Evolutionary conservation across 2,888 invertebrate genomes (phyloP), one percentile per base, ranked within the genome.

Genomic region (Dynastes tityus): DNA sequence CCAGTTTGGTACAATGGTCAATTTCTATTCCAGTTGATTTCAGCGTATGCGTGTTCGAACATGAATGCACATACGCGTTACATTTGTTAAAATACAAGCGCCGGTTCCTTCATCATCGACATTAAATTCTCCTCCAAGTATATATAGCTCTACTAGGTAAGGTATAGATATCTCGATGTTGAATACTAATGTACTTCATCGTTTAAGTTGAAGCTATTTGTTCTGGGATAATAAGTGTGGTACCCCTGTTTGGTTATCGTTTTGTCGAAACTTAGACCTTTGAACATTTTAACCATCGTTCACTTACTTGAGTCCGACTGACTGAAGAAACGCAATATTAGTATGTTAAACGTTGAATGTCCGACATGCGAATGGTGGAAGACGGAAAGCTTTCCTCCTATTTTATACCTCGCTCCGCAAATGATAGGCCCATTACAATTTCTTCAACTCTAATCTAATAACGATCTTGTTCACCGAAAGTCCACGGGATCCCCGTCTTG

Each of bases 1-100:
- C 86, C 45, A 85, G 81, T 83, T 87, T 85, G 78, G 84, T 83
- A n/a, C 64, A 81, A n/a, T 82, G 78, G 84, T 87, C 85, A 65
- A 87, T 84, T 81, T 86, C 85, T 27, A 85, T 79, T 51, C 85
- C 86, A n/a, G 80, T 86, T 87, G n/a, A 86, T 51, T 80, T 87
- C 85, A 88, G 6, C 86, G 83, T 73, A 87, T 32, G n/a, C n/a
- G 3, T 32, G 32, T 5, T 32, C 32, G 32, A 32, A 32, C 32
- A 32, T 32, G 32, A 32, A 32, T 84, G 83, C n/a, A n/a, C 81
- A n/a, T 85, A 78, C 53, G 82, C 81, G 79, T 86, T 86, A n/a
- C n/a, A 77, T 85, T 86, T 29, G 79, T 79, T 37, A 82, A 53
- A 16, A 27, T 37, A 9, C 58, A 64, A 5, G 11, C 16, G 22